These are phyloP conservation scores for Aulostomus chinensis DNA, from an alignment of 2,797 vertebrate species.

Conservation along the genomic window DNA sequence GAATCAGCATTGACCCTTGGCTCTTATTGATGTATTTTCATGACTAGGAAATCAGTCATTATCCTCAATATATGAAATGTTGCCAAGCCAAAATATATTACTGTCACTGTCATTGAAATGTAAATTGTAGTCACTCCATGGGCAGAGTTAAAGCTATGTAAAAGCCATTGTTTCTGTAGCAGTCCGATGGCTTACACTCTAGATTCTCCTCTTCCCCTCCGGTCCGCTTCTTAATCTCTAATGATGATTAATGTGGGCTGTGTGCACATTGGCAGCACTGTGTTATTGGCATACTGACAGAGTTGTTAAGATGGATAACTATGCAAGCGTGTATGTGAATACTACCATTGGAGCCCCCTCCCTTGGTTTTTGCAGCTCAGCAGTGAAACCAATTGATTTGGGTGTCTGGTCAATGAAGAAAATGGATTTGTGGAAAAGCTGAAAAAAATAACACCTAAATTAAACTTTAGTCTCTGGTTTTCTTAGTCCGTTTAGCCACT, in stretches of 20 bases:
- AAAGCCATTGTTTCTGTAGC: conserved; percentile 18
- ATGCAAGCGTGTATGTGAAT: conserved; percentile 33
- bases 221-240: conserved; percentile 67
- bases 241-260: conserved; percentile 76
- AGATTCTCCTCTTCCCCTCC: conserved; percentile 37
- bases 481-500: conserved; percentile 26
- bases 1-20: too few relatives aligned
- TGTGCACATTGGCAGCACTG: conserved; percentile 66
- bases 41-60: too few relatives aligned
- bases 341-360: background rate
- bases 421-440: conserved; percentile 60
- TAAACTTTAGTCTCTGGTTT: conserved; percentile 35
- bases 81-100: too few relatives aligned
- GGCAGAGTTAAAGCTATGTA: conserved; percentile 8
- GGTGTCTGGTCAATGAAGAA: conserved; percentile 56
- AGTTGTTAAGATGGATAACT: conserved; percentile 77
- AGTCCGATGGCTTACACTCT: conserved; percentile 31
- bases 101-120: too few relatives aligned
- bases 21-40: too few relatives aligned
- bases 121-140: background rate
- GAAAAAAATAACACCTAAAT: conserved; percentile 60
- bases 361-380: conserved; percentile 20
- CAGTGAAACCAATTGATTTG: conserved; percentile 63
- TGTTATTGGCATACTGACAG: conserved; percentile 72
- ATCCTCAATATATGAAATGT: too few relatives aligned